Evolutionary conservation across 37 sponge, comb jelly and placozoan genomes (phyloP), one percentile per base, ranked within the genome.

Genomic region (Chondrosia reniformis): DNA sequence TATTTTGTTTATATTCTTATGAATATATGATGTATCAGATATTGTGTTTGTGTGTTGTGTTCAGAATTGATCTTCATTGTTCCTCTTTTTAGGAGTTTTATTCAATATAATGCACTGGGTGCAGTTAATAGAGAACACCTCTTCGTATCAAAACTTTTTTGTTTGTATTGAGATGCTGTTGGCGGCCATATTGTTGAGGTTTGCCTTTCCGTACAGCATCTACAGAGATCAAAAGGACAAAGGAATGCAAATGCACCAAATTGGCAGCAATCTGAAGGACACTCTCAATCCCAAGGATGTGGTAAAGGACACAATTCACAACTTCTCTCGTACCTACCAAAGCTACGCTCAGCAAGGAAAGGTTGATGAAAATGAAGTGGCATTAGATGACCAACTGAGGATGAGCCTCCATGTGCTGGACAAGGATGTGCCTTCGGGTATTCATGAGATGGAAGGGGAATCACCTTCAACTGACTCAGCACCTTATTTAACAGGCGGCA

Each of bases 161-260:
- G 91, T 99, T 77, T 89, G 91, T 17, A 80, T 99, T 22, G 99
- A 99, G 82, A 95, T 99, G 94, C 84, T 96, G 32, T 75, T 96
- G 75, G 92, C 94, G 19, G 92, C 99, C 63, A 74, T 99, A 19
- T 76, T 96, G 27, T 83, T 99, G 5, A 74, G 71, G 15, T 84
- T 84, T 49, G 96, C 99, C 43, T 98, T 98, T 69, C 94, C 99
- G 1, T 85, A 91, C 83, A 82, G 62, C 9, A 45, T 74, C 30
- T 98, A 98, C 74, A 74, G 85, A 49, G 74, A 89, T 72, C 80
- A 84, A 24, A 88, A 80, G 49, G 86, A 86, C 45, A 78, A 87
- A 46, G 89, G 89, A 33, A 82, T 94, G 8, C 84, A 87, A 43
- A 84, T 92, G 81, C 83, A 87, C 72, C 85, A 79, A 55, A 79